phyloP scores from a whole-genome alignment of 2,113 vertebrate genomes.

The Aegithalos caudatus region DNA sequence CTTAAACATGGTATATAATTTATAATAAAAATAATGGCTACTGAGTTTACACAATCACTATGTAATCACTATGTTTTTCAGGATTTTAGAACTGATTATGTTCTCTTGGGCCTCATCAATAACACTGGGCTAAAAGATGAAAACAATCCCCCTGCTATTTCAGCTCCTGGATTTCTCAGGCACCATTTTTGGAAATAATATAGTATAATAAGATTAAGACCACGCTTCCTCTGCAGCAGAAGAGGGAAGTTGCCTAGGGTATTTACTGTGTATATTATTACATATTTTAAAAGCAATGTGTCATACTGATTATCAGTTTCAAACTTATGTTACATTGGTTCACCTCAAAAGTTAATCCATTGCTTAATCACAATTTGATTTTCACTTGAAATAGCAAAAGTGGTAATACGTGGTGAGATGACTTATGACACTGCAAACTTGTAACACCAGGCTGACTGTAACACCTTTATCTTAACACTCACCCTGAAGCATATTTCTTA shows the following conservation, averaged over 20 bases:
- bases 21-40: background rate
- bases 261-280: background rate
- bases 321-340: background rate
- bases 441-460: background rate
- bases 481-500: background rate
- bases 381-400: background rate
- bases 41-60: background rate
- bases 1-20: background rate
- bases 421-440: background rate
- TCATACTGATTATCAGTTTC: background rate
- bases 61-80: background rate
- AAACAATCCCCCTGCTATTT: background rate
- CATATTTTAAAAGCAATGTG: background rate
- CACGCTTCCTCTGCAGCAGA: background rate
- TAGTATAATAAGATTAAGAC: background rate
- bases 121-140: background rate
- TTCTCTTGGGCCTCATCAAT: background rate
- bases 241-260: background rate
- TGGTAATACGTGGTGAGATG: rapidly evolving
- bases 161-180: background rate
- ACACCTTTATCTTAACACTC: background rate
- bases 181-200: background rate
- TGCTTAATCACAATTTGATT: background rate
- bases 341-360: background rate
- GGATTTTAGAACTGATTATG: background rate